phyloP scores from a whole-genome alignment of 2,113 vertebrate genomes.

The Antechinus flavipes region DNA sequence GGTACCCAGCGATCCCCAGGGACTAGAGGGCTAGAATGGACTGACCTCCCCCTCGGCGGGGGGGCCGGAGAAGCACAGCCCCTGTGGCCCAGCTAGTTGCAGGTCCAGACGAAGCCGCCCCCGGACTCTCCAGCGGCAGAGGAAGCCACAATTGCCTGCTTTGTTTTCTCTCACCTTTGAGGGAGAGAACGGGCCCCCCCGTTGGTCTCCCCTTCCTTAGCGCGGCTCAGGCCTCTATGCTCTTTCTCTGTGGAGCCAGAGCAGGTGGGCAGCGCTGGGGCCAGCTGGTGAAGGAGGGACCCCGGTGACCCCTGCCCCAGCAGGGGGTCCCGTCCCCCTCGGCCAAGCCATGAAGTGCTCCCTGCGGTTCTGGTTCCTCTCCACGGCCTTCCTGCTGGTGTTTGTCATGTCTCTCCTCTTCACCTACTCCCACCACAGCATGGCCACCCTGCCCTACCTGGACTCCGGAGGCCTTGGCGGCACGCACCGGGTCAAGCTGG shows the following conservation, averaged over 20 bases:
- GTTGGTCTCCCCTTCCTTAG: not conserved
- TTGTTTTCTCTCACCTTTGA: not conserved
- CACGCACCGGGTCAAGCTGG: slow-evolving; percentile 92
- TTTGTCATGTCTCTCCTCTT: slow-evolving; percentile 97
- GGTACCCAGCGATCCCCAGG: slow-evolving; percentile 58
- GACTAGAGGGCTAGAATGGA: slow-evolving; percentile 65
- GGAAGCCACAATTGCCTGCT: not conserved
- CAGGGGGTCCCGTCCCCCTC: slow-evolving; percentile 12
- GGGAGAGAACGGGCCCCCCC: slow-evolving; percentile 11
- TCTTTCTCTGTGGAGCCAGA: slow-evolving; percentile 36
- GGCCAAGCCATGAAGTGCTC: slow-evolving; percentile 91
- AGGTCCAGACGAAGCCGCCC: slow-evolving; percentile 37
- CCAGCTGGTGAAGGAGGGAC: slow-evolving; percentile 55
- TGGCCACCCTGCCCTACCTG: slow-evolving; percentile 89
- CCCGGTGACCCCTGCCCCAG: slow-evolving; percentile 58
- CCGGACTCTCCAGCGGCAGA: slow-evolving; percentile 5
- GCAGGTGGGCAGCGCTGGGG: slow-evolving; percentile 9
- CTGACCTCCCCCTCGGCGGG: slow-evolving; percentile 37
- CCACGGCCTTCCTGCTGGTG: slow-evolving; percentile 90
- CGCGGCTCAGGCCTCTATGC: slow-evolving; percentile 53
- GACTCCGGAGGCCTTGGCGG: slow-evolving; percentile 89
- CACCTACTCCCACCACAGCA: slow-evolving; percentile 94
- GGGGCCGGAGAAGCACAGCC: slow-evolving; percentile 46
- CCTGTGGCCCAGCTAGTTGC: slow-evolving; percentile 73
- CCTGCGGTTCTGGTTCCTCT: slow-evolving; percentile 93